Evolutionary conservation across 2,888 invertebrate genomes (phyloP), one percentile per base, ranked within the genome.

Genomic region (Chalcis sispes): DNA sequence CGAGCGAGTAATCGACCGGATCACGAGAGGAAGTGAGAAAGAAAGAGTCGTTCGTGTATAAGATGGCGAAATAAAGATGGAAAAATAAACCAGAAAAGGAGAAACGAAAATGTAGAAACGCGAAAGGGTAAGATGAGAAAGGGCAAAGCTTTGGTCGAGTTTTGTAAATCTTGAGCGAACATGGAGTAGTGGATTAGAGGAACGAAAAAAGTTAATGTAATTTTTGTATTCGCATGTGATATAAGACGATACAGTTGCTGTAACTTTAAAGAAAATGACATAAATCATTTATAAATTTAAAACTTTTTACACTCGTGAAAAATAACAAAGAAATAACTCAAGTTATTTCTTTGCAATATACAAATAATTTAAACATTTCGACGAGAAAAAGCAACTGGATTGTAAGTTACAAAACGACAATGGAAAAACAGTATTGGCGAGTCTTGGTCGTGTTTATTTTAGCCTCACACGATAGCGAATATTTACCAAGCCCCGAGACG

Each of bases 1-100:
- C 59, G 23, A 48, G 15, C n/a, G 48, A 23, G 67, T 74, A 74
- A 74, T 74, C 69, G 74, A 69, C 61, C 74, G 62, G 67, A 74
- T 72, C 72, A 72, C 29, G 67, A 69, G n/a, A 18, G 27, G 8
- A 46, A 25, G 27, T 25, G 25, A 18, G 13, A n/a, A 18, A 32
- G 32, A 32, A 32, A 29, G 40, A 20, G 20, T 5, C 8, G 36
- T 18, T 18, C n/a, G 58, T 15, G 36, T 1, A 32, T 7, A 50
- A 32, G 50, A 50, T 32, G n/a, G n/a, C n/a, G 46, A 65, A 65
- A 56, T 36, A 66, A 52, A 54, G 18, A 18, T 25, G 25, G 36
- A 23, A n/a, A n/a, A 18, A 40, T 15, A 2, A 52, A 23, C 18
- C 7, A 23, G 20, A 23, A 23, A 23, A 23, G 4, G 23, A 27